Evolutionary conservation across 2,888 invertebrate species (phyloP).

Genomic region (Amphipyra berbera): DNA sequence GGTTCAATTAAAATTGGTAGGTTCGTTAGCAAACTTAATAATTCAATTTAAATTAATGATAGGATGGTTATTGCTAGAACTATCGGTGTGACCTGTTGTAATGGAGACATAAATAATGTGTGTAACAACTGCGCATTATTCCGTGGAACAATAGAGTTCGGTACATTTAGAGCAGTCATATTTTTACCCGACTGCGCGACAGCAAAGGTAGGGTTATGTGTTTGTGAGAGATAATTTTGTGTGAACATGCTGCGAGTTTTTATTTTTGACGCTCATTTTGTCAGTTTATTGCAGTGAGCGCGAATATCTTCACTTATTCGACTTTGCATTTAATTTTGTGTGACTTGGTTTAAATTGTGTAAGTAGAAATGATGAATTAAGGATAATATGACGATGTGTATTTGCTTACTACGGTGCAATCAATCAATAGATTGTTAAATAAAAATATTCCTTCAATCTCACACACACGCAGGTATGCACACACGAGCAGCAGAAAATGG

Average conservation of each 20-base stretch:
- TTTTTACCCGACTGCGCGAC: slow-evolving; percentile 11
- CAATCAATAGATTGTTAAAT: too few relatives aligned
- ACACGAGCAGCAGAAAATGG: too few relatives aligned
- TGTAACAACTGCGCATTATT: slow-evolving; percentile 42
- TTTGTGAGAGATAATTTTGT: slow-evolving; percentile 42
- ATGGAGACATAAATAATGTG: slow-evolving; percentile 50
- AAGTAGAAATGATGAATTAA: slow-evolving; percentile 2
- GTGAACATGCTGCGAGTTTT: slow-evolving; percentile 41
- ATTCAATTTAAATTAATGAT: slow-evolving; percentile 71
- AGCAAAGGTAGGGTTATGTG: too few relatives aligned
- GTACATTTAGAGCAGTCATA: slow-evolving; percentile 35
- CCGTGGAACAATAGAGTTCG: slow-evolving; percentile 42
- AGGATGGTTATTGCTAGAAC: slow-evolving; percentile 46
- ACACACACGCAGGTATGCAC: too few relatives aligned
- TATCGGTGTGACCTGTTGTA: slow-evolving; percentile 52
- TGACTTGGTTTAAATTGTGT: slow-evolving; percentile 22
- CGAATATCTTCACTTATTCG: slow-evolving; percentile 47
- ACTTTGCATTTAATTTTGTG: slow-evolving; percentile 31
- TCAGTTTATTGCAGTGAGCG: slow-evolving; percentile 44
- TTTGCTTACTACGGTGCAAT: too few relatives aligned
- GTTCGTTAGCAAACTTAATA: slow-evolving; percentile 58
- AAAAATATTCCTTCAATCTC: too few relatives aligned
- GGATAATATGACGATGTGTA: neutral
- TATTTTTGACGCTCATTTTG: slow-evolving; percentile 43
- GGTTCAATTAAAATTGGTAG: slow-evolving; percentile 56